Conservation (phyloP, 2,888 invertebrate species). For the Agapostemon virescens region DNA sequence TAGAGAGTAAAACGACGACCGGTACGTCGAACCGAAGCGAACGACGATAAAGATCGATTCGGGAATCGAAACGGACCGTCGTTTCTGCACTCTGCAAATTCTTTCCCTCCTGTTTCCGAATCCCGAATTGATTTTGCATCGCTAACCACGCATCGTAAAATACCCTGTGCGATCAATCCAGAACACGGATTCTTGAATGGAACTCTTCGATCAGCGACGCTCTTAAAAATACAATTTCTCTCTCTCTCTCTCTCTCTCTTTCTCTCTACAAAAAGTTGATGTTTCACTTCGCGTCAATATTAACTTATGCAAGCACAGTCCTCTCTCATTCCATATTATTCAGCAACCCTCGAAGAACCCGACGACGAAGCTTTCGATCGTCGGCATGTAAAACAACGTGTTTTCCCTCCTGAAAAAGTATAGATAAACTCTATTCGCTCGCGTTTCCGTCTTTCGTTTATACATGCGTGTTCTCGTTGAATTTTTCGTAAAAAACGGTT, state of each 20-base stretch:
- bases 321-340: background rate
- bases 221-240: constrained; percentile 15
- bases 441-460: background rate
- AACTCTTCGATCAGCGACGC: background rate
- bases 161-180: constrained; percentile 8
- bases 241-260: background rate
- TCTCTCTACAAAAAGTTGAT: background rate
- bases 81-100: background rate
- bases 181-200: background rate
- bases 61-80: background rate
- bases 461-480: background rate
- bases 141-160: background rate
- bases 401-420: background rate
- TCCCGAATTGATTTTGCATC: background rate
- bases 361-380: constrained; percentile 22
- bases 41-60: background rate
- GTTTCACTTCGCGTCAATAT: background rate
- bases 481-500: constrained; percentile 22
- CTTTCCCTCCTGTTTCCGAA: background rate
- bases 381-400: background rate
- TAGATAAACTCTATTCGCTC: constrained; percentile 19
- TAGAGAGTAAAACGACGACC: background rate
- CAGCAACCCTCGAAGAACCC: background rate
- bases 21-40: background rate
- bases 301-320: background rate